Evolutionary conservation across 2,888 invertebrate species (phyloP).

Genomic region (Achlya flavicornis): DNA sequence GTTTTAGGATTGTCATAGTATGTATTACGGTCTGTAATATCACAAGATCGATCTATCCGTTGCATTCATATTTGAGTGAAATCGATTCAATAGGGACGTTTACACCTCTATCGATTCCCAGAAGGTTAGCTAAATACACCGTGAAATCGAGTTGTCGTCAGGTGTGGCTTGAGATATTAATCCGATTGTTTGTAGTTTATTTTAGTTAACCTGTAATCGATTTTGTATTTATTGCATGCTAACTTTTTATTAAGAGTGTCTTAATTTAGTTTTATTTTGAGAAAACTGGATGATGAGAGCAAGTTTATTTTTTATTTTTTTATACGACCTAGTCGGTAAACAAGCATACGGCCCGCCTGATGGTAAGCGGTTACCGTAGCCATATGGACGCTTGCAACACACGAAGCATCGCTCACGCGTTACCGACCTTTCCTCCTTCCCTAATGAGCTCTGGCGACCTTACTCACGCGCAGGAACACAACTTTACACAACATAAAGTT

Average conservation of each 20-base stretch:
- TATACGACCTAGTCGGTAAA: too few relatives aligned
- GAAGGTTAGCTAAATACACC: slow-evolving; percentile 52
- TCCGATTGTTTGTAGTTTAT: slow-evolving; percentile 48
- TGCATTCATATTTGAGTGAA: slow-evolving; percentile 55
- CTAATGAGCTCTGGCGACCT: too few relatives aligned
- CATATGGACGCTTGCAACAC: too few relatives aligned
- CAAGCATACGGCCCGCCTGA: too few relatives aligned
- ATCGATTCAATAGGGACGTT: slow-evolving; percentile 64
- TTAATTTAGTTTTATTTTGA: not conserved
- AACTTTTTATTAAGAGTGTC: slow-evolving; percentile 24
- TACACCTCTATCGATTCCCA: slow-evolving; percentile 64
- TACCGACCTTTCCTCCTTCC: too few relatives aligned
- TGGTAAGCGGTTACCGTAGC: too few relatives aligned
- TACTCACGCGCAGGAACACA: too few relatives aligned
- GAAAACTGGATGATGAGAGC: not conserved
- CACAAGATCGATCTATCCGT: slow-evolving; percentile 63
- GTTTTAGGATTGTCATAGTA: slow-evolving; percentile 19
- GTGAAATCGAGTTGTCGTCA: slow-evolving; percentile 71
- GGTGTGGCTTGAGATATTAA: slow-evolving; percentile 64
- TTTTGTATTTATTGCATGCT: slow-evolving; percentile 7
- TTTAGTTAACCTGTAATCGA: slow-evolving; percentile 29
- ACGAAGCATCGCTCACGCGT: too few relatives aligned
- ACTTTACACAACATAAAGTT: too few relatives aligned
- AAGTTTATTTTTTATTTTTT: too few relatives aligned
- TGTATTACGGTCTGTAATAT: slow-evolving; percentile 64